A percentile compares a stretch with the other conserved stretches of the same genome.
Evolutionary conservation across 92 coral and sea anemone genomes (phyloP).

Genomic region (Metridium senile): DNA sequence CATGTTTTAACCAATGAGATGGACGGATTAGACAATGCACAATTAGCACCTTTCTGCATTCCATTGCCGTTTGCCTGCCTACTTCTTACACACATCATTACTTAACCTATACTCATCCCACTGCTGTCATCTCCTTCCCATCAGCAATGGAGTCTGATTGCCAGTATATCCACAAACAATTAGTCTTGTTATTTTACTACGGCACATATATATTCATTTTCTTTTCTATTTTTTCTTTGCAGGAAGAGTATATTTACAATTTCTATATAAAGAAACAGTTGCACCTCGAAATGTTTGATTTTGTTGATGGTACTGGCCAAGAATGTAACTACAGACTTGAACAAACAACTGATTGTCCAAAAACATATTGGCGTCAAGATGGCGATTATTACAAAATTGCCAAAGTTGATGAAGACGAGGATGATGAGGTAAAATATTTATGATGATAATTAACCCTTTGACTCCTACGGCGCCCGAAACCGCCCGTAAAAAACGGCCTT

Average conservation of each 20-base stretch:
- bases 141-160: too few species aligned
- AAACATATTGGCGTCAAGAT: conserved; percentile 7
- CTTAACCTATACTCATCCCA: too few species aligned
- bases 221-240: background rate
- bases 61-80: too few species aligned
- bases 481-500: too few species aligned
- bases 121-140: too few species aligned
- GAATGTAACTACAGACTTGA: background rate
- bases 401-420: conserved; percentile 13
- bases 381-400: conserved; percentile 1
- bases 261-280: background rate
- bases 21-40: too few species aligned
- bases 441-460: background rate
- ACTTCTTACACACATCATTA: too few species aligned
- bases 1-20: too few species aligned
- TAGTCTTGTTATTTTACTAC: too few species aligned
- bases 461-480: too few species aligned
- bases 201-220: background rate
- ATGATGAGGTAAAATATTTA: background rate
- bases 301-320: background rate
- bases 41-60: too few species aligned
- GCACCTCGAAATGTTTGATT: background rate
- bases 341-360: conserved; percentile 10
- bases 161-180: too few species aligned
- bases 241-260: background rate